Conservation (phyloP, 2,888 invertebrate genomes). For the Hyposoter didymator region DNA sequence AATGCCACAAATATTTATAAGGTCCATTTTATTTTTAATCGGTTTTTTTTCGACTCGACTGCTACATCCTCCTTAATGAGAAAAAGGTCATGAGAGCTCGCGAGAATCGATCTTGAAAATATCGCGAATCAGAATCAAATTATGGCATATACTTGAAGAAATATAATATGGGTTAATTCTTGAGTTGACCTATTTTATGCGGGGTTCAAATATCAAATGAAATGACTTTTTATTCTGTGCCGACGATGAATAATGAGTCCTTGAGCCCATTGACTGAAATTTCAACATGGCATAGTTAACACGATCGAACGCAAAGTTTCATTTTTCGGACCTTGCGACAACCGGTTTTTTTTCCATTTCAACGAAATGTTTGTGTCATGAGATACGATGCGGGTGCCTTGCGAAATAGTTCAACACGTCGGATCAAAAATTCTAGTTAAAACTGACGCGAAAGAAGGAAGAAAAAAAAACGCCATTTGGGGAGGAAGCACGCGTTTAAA, state of each 20-base stretch:
- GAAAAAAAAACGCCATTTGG: too few species aligned
- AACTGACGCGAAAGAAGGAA: not conserved
- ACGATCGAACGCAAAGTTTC: not conserved
- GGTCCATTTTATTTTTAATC: too few species aligned
- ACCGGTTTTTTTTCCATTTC: not conserved
- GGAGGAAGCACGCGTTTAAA: too few species aligned
- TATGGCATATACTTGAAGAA: not conserved
- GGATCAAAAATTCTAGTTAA: not conserved
- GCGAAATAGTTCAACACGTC: not conserved
- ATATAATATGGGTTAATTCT: conserved; percentile 24
- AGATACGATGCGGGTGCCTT: not conserved
- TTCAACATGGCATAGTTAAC: not conserved
- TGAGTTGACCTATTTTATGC: conserved; percentile 20
- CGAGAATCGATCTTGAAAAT: not conserved
- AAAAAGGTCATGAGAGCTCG: not conserved
- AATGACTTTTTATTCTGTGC: not conserved
- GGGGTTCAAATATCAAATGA: conserved; percentile 15
- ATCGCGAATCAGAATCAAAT: not conserved
- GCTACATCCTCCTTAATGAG: too few species aligned
- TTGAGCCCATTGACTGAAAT: not conserved
- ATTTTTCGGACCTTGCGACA: not conserved
- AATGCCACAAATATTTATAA: not conserved
- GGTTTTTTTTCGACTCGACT: too few species aligned
- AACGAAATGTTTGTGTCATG: not conserved
- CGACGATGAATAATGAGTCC: not conserved